Percentiles rank a stretch among this genome's conserved stretches.
Conservation (phyloP, 2,888 invertebrate genomes). For the Mythimna vitellina region DNA sequence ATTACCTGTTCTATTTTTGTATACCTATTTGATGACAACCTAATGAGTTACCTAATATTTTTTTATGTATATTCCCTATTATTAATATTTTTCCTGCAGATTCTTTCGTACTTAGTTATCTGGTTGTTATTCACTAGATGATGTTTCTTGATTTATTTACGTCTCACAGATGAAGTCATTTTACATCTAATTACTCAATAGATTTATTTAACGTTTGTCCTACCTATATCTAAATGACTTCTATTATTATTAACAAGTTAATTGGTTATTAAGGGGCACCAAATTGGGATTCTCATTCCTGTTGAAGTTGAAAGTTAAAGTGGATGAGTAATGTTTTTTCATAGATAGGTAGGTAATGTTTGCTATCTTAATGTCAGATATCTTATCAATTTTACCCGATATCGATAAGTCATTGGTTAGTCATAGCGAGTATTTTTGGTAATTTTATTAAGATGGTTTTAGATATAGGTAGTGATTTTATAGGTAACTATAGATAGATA, state of each 20-base stretch:
- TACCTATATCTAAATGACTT: constrained; percentile 3
- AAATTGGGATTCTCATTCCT: background rate
- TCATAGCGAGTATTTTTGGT: constrained; percentile 24
- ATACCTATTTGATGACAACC: too few species aligned
- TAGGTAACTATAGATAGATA: too few species aligned
- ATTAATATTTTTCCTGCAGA: constrained; percentile 2
- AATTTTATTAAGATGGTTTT: constrained; percentile 17
- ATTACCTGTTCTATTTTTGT: too few species aligned
- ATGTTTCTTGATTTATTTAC: constrained; percentile 27
- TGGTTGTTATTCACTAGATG: constrained; percentile 16
- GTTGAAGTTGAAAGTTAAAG: background rate
- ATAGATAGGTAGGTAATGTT: background rate
- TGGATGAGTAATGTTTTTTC: constrained; percentile 11
- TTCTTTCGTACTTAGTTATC: constrained; percentile 12
- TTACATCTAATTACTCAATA: constrained; percentile 31
- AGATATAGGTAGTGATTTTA: constrained; percentile 5
- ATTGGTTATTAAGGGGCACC: constrained; percentile 8
- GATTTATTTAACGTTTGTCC: background rate
- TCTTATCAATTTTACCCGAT: constrained; percentile 22
- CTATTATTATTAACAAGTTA: constrained; percentile 14
- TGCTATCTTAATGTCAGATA: constrained; percentile 32
- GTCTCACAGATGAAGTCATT: constrained; percentile 41
- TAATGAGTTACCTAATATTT: too few species aligned
- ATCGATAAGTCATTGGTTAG: constrained; percentile 29
- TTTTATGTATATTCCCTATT: too few species aligned